Base-by-base conservation (phyloP, 2,113 vertebrate species). In the Phaethornis superciliosus region DNA sequence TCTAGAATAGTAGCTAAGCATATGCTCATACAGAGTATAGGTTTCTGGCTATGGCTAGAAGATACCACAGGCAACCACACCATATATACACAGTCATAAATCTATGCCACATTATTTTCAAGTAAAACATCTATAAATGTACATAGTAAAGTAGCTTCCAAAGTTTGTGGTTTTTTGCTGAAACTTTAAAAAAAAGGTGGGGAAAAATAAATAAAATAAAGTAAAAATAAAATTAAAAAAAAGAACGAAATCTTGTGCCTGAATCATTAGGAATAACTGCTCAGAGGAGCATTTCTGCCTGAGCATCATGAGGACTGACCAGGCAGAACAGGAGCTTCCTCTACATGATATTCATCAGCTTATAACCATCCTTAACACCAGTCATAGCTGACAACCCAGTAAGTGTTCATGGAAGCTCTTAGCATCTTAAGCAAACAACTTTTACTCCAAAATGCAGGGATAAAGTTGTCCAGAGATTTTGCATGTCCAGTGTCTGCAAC, bases 401-500 rank as follows among this genome's bases (percentile, higher is more conserved):
- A 35, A 40, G 33, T 40, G 9, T 55, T 55, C 40, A 10, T 33
- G 63, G 46, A 33, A 44, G 44, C 56, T 55, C 15, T 58, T 37
- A 37, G 32, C 6, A 49, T 62, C 28, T 54, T n/a, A 19, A 83
- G 56, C 26, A 47, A 28, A 40, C 33, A 58, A 22, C 3, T 12
- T 32, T 1, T 35, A 17, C 30, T 70, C 35, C 46, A 30, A 24
- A 69, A 47, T 16, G 6, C 26, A 42, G 68, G 58, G 22, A 63
- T 18, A 13, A 56, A 13, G 28, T 58, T 75, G 58, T 42, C 37
- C 37, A 26, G 56, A 30, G 14, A 4, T 33, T 44, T 32, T 49
- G 24, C 0, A 0, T 32, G 12, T 51, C 60, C 1, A 1, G 10
- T 35, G 52, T 40, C 4, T 20, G 68, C 33, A 63, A 3, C 15